Conservation (phyloP, 2,113 vertebrate species). For the Nesoenas mayeri region DNA sequence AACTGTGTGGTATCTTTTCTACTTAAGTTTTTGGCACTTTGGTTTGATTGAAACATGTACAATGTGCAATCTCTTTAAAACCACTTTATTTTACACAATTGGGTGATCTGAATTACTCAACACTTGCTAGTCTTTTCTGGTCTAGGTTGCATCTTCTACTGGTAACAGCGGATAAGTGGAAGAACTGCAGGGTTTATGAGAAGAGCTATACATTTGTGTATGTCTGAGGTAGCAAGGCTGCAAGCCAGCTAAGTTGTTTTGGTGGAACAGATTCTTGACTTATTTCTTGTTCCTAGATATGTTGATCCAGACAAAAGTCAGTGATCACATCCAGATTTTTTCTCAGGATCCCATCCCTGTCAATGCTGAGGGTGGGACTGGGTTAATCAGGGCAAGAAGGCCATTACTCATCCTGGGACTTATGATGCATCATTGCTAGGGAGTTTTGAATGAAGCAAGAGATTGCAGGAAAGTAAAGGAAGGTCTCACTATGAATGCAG, state of each 20-base stretch:
- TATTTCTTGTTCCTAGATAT: not conserved
- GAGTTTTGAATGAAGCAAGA: not conserved
- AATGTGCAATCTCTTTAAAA: not conserved
- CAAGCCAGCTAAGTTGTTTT: not conserved
- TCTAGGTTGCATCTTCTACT: not conserved
- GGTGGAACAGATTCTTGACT: not conserved
- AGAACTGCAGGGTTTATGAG: not conserved
- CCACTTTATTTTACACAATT: not conserved
- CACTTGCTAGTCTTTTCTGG: not conserved
- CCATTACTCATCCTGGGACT: not conserved
- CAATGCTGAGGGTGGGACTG: not conserved
- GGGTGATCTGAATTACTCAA: not conserved
- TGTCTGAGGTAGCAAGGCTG: not conserved
- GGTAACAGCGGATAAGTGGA: not conserved
- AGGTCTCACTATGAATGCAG: not conserved
- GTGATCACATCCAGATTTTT: not conserved
- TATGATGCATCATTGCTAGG: accelerated
- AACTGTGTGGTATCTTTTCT: not conserved
- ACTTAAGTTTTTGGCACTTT: not conserved
- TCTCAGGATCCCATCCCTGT: not conserved
- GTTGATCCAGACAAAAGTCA: not conserved
- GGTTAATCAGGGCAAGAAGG: not conserved
- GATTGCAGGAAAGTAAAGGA: not conserved
- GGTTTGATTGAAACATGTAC: not conserved
- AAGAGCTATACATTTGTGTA: not conserved